phyloP scores from a whole-genome alignment of 2,888 invertebrate genomes.

The Lydus trimaculatus region DNA sequence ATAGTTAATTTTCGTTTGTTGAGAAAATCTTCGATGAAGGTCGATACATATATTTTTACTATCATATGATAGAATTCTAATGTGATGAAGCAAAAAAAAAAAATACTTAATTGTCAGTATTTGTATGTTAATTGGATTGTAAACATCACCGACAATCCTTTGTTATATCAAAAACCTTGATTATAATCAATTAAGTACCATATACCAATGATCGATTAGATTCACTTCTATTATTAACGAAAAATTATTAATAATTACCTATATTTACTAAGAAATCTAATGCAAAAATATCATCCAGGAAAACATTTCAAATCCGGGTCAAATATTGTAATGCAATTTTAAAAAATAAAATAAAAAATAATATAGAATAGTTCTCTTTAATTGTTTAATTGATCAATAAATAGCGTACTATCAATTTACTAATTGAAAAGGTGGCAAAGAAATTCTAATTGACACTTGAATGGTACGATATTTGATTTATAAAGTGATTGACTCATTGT shows the following conservation, averaged over 20 bases:
- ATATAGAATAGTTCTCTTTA: background rate
- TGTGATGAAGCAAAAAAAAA: background rate
- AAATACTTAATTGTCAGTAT: background rate
- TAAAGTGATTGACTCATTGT: background rate
- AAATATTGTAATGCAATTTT: background rate
- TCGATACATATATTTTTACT: background rate
- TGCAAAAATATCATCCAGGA: background rate
- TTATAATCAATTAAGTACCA: background rate
- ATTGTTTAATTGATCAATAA: conserved; percentile 1
- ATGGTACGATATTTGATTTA: background rate
- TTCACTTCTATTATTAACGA: conserved; percentile 1
- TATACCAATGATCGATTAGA: conserved; percentile 7
- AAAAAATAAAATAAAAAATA: background rate
- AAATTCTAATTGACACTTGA: background rate
- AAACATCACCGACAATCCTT: background rate
- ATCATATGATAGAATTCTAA: background rate
- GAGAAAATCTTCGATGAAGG: background rate
- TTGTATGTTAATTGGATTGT: conserved; percentile 8
- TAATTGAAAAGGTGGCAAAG: background rate
- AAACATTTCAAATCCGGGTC: background rate
- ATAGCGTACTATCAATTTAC: background rate
- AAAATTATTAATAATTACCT: background rate
- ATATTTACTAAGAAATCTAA: background rate
- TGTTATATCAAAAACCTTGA: conserved; percentile 3
- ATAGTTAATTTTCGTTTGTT: background rate